Conservation (phyloP, 2,797 vertebrate species). For the Lagocephalus sceleratus region DNA sequence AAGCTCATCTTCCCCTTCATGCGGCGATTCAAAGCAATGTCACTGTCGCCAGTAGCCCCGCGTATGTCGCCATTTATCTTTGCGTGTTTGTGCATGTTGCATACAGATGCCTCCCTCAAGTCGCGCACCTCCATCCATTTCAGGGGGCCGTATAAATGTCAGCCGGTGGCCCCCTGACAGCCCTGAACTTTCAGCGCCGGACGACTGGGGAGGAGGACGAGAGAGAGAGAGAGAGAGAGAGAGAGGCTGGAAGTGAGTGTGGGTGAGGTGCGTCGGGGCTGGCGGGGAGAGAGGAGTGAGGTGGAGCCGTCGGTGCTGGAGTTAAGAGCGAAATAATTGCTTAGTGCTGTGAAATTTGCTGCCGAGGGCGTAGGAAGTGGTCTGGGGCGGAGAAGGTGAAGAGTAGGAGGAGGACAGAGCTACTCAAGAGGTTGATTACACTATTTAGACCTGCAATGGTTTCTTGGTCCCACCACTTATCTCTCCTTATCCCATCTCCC, state of each 20-base stretch:
- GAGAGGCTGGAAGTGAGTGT: conserved; percentile 17
- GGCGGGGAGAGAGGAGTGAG: conserved; percentile 30
- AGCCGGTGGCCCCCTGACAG: conserved; percentile 29
- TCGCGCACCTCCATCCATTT: conserved; percentile 8
- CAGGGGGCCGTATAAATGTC: conserved; percentile 40
- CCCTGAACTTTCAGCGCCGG: conserved; percentile 33
- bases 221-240: conserved; percentile 24
- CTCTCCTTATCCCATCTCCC: conserved; percentile 15
- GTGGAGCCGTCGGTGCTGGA: conserved; percentile 36
- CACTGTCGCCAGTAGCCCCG: background rate
- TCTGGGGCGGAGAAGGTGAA: conserved; percentile 43
- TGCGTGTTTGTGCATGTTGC: conserved; percentile 7
- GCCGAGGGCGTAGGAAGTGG: conserved; percentile 21
- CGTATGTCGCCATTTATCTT: background rate
- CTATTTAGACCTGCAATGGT: conserved; percentile 59
- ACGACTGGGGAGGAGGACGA: conserved; percentile 24
- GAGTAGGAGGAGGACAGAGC: conserved; percentile 25
- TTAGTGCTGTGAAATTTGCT: conserved; percentile 51
- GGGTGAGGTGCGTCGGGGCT: conserved; percentile 31
- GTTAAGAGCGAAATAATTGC: conserved; percentile 67
- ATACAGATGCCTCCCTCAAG: conserved; percentile 1
- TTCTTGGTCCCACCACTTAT: conserved; percentile 24
- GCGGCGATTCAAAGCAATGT: background rate
- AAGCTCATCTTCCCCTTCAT: background rate
- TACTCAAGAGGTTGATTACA: conserved; percentile 34